A percentile compares a stretch with the other conserved stretches of the same genome.
These are phyloP conservation scores for Oceanites oceanicus DNA, from an alignment of 2,113 vertebrate genomes.

Conservation along the genomic window DNA sequence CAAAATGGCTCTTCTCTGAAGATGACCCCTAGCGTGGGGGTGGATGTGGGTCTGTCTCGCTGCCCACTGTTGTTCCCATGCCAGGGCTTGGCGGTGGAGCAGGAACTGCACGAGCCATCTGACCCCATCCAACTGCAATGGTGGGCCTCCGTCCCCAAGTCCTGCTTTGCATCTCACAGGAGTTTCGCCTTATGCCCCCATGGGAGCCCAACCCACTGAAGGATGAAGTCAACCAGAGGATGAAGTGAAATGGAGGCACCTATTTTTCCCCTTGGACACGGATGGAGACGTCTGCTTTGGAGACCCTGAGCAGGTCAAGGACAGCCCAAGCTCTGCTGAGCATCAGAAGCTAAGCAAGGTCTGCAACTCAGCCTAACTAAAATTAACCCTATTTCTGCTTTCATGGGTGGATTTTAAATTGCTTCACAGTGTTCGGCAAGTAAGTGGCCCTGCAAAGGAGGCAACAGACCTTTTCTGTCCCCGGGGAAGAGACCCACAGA, in stretches of 20 bases:
- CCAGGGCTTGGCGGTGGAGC: background rate
- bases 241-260: background rate
- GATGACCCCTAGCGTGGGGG: background rate
- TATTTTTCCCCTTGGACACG: background rate
- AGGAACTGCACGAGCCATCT: background rate
- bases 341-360: background rate
- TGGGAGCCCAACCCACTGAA: background rate
- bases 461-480: background rate
- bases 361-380: background rate
- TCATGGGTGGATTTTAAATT: background rate
- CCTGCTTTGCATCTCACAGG: background rate
- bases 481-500: background rate
- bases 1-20: background rate
- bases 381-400: background rate
- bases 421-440: background rate
- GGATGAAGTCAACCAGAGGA: background rate
- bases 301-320: background rate
- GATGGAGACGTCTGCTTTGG: background rate
- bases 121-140: too few relatives aligned
- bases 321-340: background rate
- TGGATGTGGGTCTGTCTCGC: background rate
- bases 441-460: background rate
- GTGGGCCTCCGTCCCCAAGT: background rate
- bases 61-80: background rate
- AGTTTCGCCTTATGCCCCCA: background rate